Percentiles rank a stretch among this genome's conserved stretches.
Evolutionary conservation across 1,140 invertebrate species (phyloP).

Genomic region (Hyphantria cunea): DNA sequence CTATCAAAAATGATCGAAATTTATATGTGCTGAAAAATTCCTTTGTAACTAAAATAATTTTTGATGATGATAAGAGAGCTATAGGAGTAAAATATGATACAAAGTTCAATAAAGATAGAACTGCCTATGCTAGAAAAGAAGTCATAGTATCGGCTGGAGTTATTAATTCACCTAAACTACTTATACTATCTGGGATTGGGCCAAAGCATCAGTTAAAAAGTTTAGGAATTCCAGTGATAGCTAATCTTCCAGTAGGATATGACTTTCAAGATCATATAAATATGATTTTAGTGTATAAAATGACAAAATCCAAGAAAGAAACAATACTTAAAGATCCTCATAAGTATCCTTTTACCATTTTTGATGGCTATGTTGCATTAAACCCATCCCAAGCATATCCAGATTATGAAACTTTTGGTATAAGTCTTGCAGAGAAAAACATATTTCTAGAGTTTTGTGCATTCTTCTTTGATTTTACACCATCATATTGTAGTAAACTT

Average conservation of each 20-base stretch:
- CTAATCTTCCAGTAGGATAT: conserved; percentile 86
- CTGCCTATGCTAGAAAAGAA: conserved; percentile 66
- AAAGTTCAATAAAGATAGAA: conserved; percentile 76
- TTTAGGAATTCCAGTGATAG: conserved; percentile 82
- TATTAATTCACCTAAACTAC: conserved; percentile 84
- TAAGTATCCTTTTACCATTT: conserved; percentile 4
- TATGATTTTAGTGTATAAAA: not conserved
- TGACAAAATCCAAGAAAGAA: not conserved
- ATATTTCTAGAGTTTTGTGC: not conserved
- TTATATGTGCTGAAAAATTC: conserved; percentile 57
- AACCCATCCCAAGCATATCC: conserved; percentile 3
- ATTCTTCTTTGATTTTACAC: not conserved
- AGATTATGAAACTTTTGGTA: conserved; percentile 1
- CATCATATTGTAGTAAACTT: not conserved
- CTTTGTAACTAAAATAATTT: conserved; percentile 79
- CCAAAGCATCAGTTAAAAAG: conserved; percentile 82
- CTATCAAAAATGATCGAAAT: conserved; percentile 79
- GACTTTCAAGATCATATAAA: conserved; percentile 87
- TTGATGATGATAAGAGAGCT: conserved; percentile 83
- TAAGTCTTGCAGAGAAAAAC: not conserved
- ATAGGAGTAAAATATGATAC: conserved; percentile 68
- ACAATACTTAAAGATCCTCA: conserved; percentile 1
- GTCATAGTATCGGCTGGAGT: conserved; percentile 87
- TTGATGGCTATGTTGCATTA: conserved; percentile 1
- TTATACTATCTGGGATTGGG: conserved; percentile 87